phyloP scores from a whole-genome alignment of 2,888 invertebrate genomes.

The Drosophila paranaensis region DNA sequence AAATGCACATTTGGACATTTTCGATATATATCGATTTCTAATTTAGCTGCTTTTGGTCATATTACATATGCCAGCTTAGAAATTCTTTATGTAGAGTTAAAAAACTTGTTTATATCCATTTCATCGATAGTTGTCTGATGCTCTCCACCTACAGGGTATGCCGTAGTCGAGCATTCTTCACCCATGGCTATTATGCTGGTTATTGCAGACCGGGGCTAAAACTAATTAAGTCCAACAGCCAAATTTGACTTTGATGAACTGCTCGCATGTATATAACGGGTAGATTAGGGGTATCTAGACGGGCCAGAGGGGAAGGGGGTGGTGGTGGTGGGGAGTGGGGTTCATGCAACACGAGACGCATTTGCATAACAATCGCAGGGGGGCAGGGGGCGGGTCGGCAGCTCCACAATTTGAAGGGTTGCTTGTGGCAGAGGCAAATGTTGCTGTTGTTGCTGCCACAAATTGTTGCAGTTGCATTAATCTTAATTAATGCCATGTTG shows the following conservation, averaged over 20 bases:
- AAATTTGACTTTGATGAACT: slow-evolving; percentile 43
- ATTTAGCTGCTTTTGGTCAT: too few species aligned
- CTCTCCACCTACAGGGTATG: background rate
- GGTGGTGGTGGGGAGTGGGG: background rate
- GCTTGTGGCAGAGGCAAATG: slow-evolving; percentile 1
- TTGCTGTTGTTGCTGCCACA: slow-evolving; percentile 15
- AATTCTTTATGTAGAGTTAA: too few species aligned
- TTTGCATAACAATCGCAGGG: slow-evolving; percentile 42
- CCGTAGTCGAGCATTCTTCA: background rate
- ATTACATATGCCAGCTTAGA: too few species aligned
- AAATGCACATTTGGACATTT: too few species aligned
- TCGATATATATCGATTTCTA: background rate
- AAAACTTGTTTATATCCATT: too few species aligned
- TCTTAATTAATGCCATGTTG: slow-evolving; percentile 40
- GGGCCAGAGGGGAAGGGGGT: too few species aligned
- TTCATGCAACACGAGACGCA: slow-evolving; percentile 33
- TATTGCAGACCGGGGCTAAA: slow-evolving; percentile 30
- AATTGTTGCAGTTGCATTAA: slow-evolving; percentile 42
- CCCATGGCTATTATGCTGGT: background rate
- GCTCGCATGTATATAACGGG: background rate
- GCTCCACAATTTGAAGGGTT: slow-evolving; percentile 9
- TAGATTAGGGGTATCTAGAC: background rate
- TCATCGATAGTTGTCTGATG: background rate
- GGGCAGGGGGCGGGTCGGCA: background rate
- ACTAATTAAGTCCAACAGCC: slow-evolving; percentile 47